phyloP scores from a whole-genome alignment of 2,888 invertebrate genomes.

The Chymomyza fuscimana region DNA sequence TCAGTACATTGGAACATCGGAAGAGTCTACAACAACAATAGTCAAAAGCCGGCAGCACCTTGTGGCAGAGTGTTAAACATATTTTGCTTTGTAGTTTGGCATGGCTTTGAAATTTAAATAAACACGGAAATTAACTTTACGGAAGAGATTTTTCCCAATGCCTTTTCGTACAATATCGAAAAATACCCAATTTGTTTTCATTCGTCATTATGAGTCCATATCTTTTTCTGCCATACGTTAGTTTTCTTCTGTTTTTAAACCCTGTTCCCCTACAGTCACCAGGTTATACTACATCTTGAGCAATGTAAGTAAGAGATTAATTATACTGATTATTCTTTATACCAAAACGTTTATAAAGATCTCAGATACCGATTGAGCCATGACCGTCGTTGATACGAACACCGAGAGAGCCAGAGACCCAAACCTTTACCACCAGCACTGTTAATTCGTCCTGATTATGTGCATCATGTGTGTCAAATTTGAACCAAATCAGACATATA shows the following conservation, averaged over 20 bases:
- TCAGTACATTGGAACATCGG: not conserved
- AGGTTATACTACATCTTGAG: too few relatives aligned
- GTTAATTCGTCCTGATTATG: too few relatives aligned
- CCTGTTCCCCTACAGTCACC: too few relatives aligned
- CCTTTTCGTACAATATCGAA: not conserved
- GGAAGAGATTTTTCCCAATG: conserved; percentile 20
- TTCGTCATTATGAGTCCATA: not conserved
- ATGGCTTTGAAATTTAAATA: conserved; percentile 68
- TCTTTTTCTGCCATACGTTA: not conserved
- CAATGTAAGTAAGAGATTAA: too few relatives aligned
- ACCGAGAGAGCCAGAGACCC: too few relatives aligned
- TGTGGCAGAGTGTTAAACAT: conserved; percentile 20
- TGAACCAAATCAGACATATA: too few relatives aligned
- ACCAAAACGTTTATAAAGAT: too few relatives aligned
- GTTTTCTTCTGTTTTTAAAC: not conserved
- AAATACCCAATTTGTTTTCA: not conserved
- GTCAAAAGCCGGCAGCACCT: conserved; percentile 28
- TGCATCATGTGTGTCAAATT: too few relatives aligned
- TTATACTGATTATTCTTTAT: too few relatives aligned
- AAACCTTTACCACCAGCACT: too few relatives aligned
- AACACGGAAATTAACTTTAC: conserved; percentile 72
- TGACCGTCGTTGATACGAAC: too few relatives aligned
- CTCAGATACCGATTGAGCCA: too few relatives aligned
- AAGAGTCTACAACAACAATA: conserved; percentile 18
- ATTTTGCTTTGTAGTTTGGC: conserved; percentile 37